Conservation (phyloP, 2,888 invertebrate species). For the Dendrolimus pini region DNA sequence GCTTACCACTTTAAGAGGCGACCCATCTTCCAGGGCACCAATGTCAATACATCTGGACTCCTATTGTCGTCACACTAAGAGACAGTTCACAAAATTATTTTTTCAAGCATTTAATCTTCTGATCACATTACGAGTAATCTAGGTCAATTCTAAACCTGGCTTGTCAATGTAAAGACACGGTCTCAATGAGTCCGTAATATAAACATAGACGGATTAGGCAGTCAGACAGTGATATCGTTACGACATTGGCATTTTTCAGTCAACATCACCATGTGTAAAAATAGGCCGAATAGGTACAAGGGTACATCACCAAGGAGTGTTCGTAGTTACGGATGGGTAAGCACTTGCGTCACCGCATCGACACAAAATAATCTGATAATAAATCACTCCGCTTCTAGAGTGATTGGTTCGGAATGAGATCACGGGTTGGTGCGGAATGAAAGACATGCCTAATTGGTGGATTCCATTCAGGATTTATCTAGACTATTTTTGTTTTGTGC, state of each 20-base stretch:
- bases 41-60: not conserved
- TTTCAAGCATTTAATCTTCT: too few species aligned
- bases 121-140: not conserved
- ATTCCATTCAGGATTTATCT: constrained; percentile 1
- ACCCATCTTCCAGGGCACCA: too few species aligned
- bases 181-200: not conserved
- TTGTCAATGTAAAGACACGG: too few species aligned
- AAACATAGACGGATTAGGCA: not conserved
- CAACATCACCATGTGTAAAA: constrained; percentile 51
- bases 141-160: constrained; percentile 7
- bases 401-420: constrained; percentile 55
- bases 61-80: too few species aligned
- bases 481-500: constrained; percentile 2
- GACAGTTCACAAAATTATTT: too few species aligned
- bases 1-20: too few species aligned
- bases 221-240: constrained; percentile 14
- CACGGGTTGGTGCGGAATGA: constrained; percentile 31
- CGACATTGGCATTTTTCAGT: constrained; percentile 32
- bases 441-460: constrained; percentile 7
- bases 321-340: constrained; percentile 60
- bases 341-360: constrained; percentile 64
- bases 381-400: constrained; percentile 56
- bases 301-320: constrained; percentile 58
- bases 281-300: constrained; percentile 51
- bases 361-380: constrained; percentile 53